phyloP scores from a whole-genome alignment of 1,140 invertebrate species.

The Drosophila mojavensis region DNA sequence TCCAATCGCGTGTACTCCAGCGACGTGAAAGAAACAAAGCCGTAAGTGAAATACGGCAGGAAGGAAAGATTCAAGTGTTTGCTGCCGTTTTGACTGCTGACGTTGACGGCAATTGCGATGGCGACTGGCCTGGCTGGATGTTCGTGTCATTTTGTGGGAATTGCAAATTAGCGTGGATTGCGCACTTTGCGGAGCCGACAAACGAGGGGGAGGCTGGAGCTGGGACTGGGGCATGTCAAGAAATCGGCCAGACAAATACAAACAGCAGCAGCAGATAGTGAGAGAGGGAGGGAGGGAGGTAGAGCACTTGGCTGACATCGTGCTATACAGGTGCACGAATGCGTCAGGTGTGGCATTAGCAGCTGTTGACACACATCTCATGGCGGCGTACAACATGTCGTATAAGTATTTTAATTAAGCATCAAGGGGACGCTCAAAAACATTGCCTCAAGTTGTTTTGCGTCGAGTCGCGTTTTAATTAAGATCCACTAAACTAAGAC shows the following conservation, averaged over 20 bases:
- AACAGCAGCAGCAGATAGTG: not conserved
- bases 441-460: constrained; percentile 56
- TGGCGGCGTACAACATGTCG: constrained; percentile 68
- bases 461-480: constrained; percentile 72
- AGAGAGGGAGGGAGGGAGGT: not conserved
- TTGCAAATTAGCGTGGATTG: constrained; percentile 73
- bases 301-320: constrained; percentile 35
- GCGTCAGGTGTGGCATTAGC: constrained; percentile 60
- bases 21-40: not conserved
- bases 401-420: constrained; percentile 83
- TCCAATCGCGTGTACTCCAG: not conserved
- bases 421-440: constrained; percentile 70
- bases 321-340: constrained; percentile 28
- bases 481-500: constrained; percentile 74
- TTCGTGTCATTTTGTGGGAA: constrained; percentile 56
- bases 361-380: constrained; percentile 75
- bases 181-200: constrained; percentile 49
- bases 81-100: not conserved
- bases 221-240: not conserved
- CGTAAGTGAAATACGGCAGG: constrained; percentile 25
- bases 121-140: constrained; percentile 13
- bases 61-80: constrained; percentile 23
- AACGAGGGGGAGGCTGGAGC: not conserved
- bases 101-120: too few relatives aligned
- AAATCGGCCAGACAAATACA: constrained; percentile 38